Base-by-base conservation (phyloP, 2,113 vertebrate genomes). In the Grus americana region DNA sequence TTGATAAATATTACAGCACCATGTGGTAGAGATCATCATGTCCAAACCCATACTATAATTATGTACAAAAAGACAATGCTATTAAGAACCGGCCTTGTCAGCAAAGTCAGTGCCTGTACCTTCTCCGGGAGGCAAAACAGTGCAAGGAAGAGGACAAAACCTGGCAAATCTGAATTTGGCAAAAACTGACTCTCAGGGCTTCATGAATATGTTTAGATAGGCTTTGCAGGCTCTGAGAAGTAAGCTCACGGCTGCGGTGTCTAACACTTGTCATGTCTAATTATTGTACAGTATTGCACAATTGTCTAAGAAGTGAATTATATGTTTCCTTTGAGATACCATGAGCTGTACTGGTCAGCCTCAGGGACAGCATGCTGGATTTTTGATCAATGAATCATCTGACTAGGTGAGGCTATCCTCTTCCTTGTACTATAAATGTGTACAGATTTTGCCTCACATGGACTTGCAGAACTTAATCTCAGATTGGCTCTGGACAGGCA, bases 1-100 rank as follows among this genome's bases (percentile, higher is more conserved):
- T 94, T 71, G 52, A 92, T 47, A 92, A 94, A 93, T 58, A 65
- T 71, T 80, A 52, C 59, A 78, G 68, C 23, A 16, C 49, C 72
- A 89, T 81, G 76, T 93, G 83, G 86, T 30, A 86, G 21, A 86
- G 44, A 83, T 86, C 70, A 87, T 78, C 1, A 11, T 65, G 18
- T 40, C 52, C 83, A 91, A 86, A 65, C 40, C 44, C 49, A 32
- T 40, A 50, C 46, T 46, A 19, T 78, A 93, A 95, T 81, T 75
- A 68, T 81, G 40, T 84, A 49, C 71, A 92, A 79, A 86, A 75
- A 87, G 68, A 91, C 86, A 96, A 79, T 81, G 65, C 57, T 72
- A 5, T 18, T 84, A 57, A 86, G 49, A 86, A 63, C n/a, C 52
- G 68, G 44, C 32, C 38, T 71, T 7, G 1, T 34, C 83, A 72